A percentile compares a stretch with the other conserved stretches of the same genome.
Conservation (phyloP, 2,797 vertebrate genomes). For the Rhabdophis nuchalis region DNA sequence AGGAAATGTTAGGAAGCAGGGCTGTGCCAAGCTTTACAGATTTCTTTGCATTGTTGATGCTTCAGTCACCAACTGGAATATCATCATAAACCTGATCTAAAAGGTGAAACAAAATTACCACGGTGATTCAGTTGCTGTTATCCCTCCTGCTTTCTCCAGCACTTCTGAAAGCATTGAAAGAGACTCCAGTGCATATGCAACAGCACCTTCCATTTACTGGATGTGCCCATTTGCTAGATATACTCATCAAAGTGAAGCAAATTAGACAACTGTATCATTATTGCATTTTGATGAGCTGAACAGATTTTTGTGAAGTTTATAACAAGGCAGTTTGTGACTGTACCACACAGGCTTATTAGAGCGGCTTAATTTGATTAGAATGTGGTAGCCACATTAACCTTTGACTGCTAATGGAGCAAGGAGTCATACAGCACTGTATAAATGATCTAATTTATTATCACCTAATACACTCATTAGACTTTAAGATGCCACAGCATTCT, state of each 20-base stretch:
- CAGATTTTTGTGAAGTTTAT: not conserved
- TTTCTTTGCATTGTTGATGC: not conserved
- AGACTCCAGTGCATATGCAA: not conserved
- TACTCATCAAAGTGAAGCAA: not conserved
- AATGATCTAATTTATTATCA: not conserved
- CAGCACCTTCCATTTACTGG: not conserved
- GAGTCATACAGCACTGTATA: not conserved
- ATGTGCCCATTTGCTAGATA: not conserved
- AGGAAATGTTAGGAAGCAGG: not conserved
- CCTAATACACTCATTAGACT: not conserved
- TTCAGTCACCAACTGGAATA: not conserved
- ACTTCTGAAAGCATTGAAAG: not conserved
- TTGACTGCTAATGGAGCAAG: not conserved
- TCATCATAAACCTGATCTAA: not conserved
- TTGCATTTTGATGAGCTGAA: not conserved
- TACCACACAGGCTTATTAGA: not conserved
- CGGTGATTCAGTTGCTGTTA: not conserved
- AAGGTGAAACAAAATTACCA: not conserved
- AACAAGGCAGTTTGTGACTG: not conserved
- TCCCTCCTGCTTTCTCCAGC: not conserved
- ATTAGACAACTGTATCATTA: not conserved
- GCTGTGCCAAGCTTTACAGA: not conserved
- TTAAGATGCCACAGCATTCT: not conserved
- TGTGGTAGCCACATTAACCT: not conserved
- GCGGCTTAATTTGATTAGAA: not conserved